These are phyloP conservation scores for Tychaedon coryphoeus DNA, from an alignment of 2,113 vertebrate genomes.

Conservation along the genomic window DNA sequence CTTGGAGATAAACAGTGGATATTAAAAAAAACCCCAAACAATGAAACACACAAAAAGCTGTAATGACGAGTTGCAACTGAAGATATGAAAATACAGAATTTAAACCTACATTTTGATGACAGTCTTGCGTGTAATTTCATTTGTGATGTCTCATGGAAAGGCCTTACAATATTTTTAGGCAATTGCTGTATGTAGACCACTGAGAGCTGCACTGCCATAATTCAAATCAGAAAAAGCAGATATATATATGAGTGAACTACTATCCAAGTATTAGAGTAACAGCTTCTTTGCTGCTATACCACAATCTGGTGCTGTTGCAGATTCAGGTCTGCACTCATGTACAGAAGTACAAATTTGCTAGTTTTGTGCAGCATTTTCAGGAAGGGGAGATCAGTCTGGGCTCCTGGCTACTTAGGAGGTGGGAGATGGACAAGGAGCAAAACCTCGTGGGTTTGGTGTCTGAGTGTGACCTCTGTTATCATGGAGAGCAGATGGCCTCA, in stretches of 20 bases:
- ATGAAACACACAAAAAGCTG: background rate
- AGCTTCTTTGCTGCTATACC: background rate
- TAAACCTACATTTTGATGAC: background rate
- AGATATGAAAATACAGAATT: background rate
- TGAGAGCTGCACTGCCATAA: background rate
- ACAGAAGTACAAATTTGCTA: background rate
- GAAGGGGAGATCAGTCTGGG: too few relatives aligned
- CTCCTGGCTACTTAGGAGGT: background rate
- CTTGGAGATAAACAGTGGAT: background rate
- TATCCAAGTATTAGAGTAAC: background rate
- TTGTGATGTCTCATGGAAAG: background rate
- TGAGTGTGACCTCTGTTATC: background rate
- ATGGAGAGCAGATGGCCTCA: background rate
- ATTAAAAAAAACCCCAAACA: background rate
- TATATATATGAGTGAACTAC: background rate
- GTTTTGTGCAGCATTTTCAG: background rate
- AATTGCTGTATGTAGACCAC: background rate
- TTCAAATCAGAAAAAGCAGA: background rate
- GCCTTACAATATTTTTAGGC: background rate
- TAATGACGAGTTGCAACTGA: background rate
- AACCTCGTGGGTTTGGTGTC: fast-evolving
- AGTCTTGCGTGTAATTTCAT: background rate
- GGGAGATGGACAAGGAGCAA: background rate
- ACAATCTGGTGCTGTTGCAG: background rate
- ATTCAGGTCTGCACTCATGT: background rate